Base-by-base conservation (phyloP, 1,140 invertebrate genomes). In the Drosophila nannoptera region DNA sequence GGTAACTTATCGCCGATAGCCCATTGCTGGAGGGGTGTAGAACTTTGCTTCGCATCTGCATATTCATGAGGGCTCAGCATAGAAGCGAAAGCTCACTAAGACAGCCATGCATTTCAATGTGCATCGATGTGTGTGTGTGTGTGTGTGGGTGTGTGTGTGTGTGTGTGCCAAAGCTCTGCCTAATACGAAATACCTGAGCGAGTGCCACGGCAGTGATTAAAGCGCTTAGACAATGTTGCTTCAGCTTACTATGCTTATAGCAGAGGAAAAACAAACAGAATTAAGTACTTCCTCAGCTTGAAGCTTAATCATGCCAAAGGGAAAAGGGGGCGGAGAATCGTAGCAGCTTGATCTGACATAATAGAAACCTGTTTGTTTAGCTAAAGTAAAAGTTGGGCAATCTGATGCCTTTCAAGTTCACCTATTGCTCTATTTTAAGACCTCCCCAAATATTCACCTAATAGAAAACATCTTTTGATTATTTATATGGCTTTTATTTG, bases 321-420 rank as follows among this genome's bases (percentile, higher is more conserved):
- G 3, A 22, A 22, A 22, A 22, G 1, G 22, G 22, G 22, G 22
- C 1, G 22, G 22, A 22, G 22, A 3, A 22, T 3, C 22, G 22
- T 22, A 22, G 22, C 22, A 22, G 22, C 22, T 22, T 22, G 22
- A 22, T 22, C 22, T 22, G 22, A 22, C 22, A 22, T 22, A 22
- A 22, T 22, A 22, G 22, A 22, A 22, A 22, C 22, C 22, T 22
- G 22, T 22, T 22, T 22, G 22, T 22, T 22, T 22, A 22, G 22
- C 22, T 22, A 2, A 3, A 1, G 22, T 22, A 22, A 1, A 22
- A 22, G 22, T 40, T 54, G 9, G 7, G 16, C 8, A 11, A 40
- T 48, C 62, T 68, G 49, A 53, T 58, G 40, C 49, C 4, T 62
- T 68, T 62, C 65, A 68, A 68, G 65, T 48, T 68, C 58, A 62